phyloP scores from a whole-genome alignment of 2,113 vertebrate genomes.

The Gymnorhina tibicen region DNA sequence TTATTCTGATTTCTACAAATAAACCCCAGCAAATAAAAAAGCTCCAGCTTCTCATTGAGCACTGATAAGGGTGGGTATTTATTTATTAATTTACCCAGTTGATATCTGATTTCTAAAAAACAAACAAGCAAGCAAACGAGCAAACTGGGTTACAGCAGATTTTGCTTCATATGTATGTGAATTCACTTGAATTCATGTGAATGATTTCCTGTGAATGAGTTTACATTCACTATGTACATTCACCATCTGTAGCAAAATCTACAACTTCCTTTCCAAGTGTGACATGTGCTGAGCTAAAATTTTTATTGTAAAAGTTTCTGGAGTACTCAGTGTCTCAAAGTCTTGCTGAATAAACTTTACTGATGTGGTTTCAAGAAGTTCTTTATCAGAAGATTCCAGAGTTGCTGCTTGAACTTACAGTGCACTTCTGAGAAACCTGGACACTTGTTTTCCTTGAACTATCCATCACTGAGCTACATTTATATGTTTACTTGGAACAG shows the following conservation, averaged over 20 bases:
- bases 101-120: not conserved
- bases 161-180: not conserved
- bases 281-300: not conserved
- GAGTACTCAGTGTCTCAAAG: not conserved
- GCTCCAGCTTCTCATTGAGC: accelerated
- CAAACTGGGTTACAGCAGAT: not conserved
- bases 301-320: not conserved
- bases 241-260: not conserved
- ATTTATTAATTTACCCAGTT: not conserved
- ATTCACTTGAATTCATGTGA: not conserved
- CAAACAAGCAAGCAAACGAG: not conserved
- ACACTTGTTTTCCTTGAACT: not conserved
- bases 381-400: not conserved
- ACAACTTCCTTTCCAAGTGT: not conserved
- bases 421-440: not conserved
- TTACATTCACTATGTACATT: not conserved
- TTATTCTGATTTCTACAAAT: not conserved
- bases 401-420: not conserved
- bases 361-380: not conserved
- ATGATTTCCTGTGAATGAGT: not conserved
- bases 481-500: not conserved
- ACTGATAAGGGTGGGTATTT: accelerated
- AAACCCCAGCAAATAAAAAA: not conserved
- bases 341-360: not conserved
- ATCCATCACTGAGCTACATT: not conserved